Conservation (phyloP, 1,140 invertebrate genomes). For the Leptonema lineaticorne region DNA sequence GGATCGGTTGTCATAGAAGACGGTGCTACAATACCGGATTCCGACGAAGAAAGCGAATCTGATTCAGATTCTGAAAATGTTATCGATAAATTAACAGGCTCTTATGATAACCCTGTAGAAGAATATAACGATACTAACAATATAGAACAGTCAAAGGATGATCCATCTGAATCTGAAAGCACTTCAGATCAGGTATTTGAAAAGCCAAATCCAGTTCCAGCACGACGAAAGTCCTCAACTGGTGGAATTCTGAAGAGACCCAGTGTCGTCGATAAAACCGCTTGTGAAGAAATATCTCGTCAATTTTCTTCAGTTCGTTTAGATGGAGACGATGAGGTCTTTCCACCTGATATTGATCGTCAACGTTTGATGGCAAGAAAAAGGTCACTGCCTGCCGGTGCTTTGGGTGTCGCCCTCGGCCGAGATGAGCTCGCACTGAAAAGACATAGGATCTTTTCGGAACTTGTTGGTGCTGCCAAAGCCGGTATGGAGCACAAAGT, state of each 20-base stretch:
- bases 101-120: neutral
- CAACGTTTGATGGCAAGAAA: slow-evolving; percentile 24
- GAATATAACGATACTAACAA: neutral
- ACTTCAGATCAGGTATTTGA: slow-evolving; percentile 41
- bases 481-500: slow-evolving; percentile 72
- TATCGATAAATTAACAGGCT: slow-evolving; percentile 3
- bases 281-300: slow-evolving; percentile 44
- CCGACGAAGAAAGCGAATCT: slow-evolving; percentile 40
- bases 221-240: slow-evolving; percentile 49
- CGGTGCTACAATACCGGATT: slow-evolving; percentile 39
- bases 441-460: slow-evolving; percentile 74
- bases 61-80: slow-evolving; percentile 46
- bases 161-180: neutral
- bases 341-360: slow-evolving; percentile 41
- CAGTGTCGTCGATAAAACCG: slow-evolving; percentile 44
- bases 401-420: slow-evolving; percentile 60
- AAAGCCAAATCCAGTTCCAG: slow-evolving; percentile 44
- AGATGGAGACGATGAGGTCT: slow-evolving; percentile 53
- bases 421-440: slow-evolving; percentile 73
- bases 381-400: slow-evolving; percentile 42
- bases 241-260: slow-evolving; percentile 55
- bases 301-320: slow-evolving; percentile 43
- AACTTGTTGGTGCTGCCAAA: slow-evolving; percentile 69
- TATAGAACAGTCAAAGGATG: neutral
- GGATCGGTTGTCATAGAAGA: slow-evolving; percentile 8